Base-by-base conservation (phyloP, 1,140 invertebrate species). In the Patella vulgata region DNA sequence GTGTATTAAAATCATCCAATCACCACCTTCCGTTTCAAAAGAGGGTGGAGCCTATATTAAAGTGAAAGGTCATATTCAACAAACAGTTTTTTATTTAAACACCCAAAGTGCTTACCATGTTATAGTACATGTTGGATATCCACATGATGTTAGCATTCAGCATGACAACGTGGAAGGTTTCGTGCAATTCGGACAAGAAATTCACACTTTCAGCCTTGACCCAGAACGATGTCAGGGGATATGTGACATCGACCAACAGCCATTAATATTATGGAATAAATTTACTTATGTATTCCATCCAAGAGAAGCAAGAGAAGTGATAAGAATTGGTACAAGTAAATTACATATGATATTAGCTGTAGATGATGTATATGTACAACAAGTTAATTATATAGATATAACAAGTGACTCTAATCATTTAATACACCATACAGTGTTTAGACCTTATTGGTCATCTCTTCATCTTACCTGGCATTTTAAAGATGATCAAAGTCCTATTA, bases 381-480 rank as follows among this genome's bases (percentile, higher is more conserved):
- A 44, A 17, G 36, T 59, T 12, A 40, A 54, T 14, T 47, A 63
- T 19, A 58, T 71, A 14, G 19, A 48, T 33, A 39, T 36, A 17
- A 19, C 50, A 17, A 50, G n/a, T 17, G 31, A 54, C 25, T 25
- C 25, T 21, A 53, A 43, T 12, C 27, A 36, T 1, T 47, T 39
- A 43, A 46, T 54, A 14, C 44, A 66, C 39, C 44, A 71, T 4
- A 46, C 30, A 25, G 66, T 73, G 5, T 73, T 66, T 51, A 36
- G 67, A 33, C 63, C 72, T 31, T 58, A 71, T 40, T 73, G 70
- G 73, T 59, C 65, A 19, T 70, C 71, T 27, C 57, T 75, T 21
- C 68, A 73, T 52, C 57, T 61, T 14, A 48, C 60, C 0, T 76
- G 69, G 71, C 61, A 66, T 39, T 74, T 70, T 59, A 12, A 53